phyloP scores from a whole-genome alignment of 2,797 vertebrate species.

The Coregonus sp. region DNA sequence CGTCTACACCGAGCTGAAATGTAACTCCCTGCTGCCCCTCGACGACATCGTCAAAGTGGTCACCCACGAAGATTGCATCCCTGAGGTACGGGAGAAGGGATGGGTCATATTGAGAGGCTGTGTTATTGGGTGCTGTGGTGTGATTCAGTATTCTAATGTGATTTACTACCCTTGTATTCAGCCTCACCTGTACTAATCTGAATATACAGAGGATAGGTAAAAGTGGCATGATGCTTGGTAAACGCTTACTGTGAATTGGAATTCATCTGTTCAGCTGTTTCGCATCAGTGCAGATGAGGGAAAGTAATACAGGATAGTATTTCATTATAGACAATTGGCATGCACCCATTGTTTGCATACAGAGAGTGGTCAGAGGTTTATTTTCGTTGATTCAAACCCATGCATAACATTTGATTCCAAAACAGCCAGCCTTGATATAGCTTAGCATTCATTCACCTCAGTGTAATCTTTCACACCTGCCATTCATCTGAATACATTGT shows the following conservation, averaged over 20 bases:
- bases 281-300: neutral
- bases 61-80: slow-evolving; percentile 87
- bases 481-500: neutral
- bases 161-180: neutral
- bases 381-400: neutral
- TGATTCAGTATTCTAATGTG: neutral
- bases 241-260: too few species aligned
- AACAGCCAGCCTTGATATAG: neutral
- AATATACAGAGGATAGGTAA: neutral
- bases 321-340: neutral
- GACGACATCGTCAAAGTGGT: slow-evolving; percentile 96
- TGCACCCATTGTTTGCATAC: neutral
- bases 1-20: slow-evolving; percentile 96
- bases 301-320: neutral
- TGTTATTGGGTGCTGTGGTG: neutral
- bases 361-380: neutral
- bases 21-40: slow-evolving; percentile 93
- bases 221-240: too few species aligned
- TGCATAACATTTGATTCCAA: neutral
- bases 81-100: slow-evolving; percentile 81
- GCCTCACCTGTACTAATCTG: neutral
- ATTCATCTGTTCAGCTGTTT: too few species aligned
- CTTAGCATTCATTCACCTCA: neutral
- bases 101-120: neutral
- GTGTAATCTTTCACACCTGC: neutral